Percentiles rank a stretch among this genome's conserved stretches.
Evolutionary conservation across 2,888 invertebrate genomes (phyloP).

Genomic region (Synanthedon vespiformis): DNA sequence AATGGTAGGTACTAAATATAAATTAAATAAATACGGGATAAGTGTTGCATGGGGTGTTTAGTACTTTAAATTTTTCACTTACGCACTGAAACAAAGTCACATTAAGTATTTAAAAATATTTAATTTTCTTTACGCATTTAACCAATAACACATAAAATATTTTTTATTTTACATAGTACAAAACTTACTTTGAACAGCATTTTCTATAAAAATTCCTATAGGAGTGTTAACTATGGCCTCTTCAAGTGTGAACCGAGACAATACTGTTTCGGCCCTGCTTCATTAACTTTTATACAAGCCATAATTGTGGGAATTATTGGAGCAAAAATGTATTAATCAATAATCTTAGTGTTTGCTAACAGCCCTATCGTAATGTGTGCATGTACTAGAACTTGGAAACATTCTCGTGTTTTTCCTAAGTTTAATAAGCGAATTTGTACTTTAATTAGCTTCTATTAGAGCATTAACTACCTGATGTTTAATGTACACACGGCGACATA

Average conservation of each 20-base stretch:
- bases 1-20: no score
- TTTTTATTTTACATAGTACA: background rate
- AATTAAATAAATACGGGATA: no score
- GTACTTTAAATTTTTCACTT: no score
- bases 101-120: background rate
- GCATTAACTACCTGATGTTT: no score
- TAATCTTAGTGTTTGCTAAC: constrained; percentile 56
- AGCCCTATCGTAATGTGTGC: constrained; percentile 41
- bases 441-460: no score
- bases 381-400: background rate
- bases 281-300: constrained; percentile 59
- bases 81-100: no score
- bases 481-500: no score
- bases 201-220: constrained; percentile 10
- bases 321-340: constrained; percentile 64
- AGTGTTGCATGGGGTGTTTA: no score
- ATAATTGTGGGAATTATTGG: constrained; percentile 66
- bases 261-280: constrained; percentile 31
- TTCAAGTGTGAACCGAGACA: constrained; percentile 24
- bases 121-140: background rate
- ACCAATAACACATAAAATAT: constrained; percentile 1
- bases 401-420: no score
- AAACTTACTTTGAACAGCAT: constrained; percentile 48
- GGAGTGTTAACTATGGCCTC: constrained; percentile 12
- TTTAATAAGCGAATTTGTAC: no score